Percentiles rank a stretch among this genome's conserved stretches.
These are phyloP conservation scores for Perizoma affinitatum DNA, from an alignment of 2,888 invertebrate species.

Conservation along the genomic window DNA sequence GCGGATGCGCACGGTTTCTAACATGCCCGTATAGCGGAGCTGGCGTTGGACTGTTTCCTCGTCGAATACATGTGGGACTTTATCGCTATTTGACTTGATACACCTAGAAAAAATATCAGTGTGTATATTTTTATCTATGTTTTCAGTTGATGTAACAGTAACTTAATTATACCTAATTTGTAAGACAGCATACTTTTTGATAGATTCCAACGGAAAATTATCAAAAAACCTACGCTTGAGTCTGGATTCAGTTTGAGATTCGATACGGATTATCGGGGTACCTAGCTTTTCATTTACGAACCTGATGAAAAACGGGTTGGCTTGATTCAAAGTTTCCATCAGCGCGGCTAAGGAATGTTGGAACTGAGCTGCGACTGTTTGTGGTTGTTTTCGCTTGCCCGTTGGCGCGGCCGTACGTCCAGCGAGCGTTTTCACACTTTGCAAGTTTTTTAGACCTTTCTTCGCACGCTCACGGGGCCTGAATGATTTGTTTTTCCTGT, in stretches of 20 bases:
- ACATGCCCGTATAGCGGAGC: constrained; percentile 97
- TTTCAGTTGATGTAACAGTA: too few relatives aligned
- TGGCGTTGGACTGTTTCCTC: constrained; percentile 95
- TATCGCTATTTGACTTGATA: constrained; percentile 97
- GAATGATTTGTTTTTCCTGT: constrained; percentile 96
- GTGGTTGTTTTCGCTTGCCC: constrained; percentile 91
- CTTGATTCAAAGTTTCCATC: constrained; percentile 96
- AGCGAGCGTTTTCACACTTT: constrained; percentile 95
- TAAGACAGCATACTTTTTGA: too few relatives aligned
- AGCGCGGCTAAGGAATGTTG: constrained; percentile 95
- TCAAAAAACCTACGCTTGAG: neutral
- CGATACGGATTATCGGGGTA: too few relatives aligned
- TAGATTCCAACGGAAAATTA: neutral
- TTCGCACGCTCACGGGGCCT: constrained; percentile 93
- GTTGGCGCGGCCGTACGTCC: constrained; percentile 87
- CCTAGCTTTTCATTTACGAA: constrained; percentile 35
- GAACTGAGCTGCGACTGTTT: constrained; percentile 97
- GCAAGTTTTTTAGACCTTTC: constrained; percentile 94
- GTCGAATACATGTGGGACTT: constrained; percentile 96
- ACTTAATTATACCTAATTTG: too few relatives aligned
- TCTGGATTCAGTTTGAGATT: neutral
- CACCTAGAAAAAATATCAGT: constrained; percentile 84
- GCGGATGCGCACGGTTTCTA: constrained; percentile 97
- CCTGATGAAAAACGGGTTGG: constrained; percentile 84
- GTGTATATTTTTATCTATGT: too few relatives aligned